A percentile compares a stretch with the other conserved stretches of the same genome.
These are phyloP conservation scores for Helarctos malayanus DNA, from an alignment of 2,797 vertebrate species.

Conservation along the genomic window DNA sequence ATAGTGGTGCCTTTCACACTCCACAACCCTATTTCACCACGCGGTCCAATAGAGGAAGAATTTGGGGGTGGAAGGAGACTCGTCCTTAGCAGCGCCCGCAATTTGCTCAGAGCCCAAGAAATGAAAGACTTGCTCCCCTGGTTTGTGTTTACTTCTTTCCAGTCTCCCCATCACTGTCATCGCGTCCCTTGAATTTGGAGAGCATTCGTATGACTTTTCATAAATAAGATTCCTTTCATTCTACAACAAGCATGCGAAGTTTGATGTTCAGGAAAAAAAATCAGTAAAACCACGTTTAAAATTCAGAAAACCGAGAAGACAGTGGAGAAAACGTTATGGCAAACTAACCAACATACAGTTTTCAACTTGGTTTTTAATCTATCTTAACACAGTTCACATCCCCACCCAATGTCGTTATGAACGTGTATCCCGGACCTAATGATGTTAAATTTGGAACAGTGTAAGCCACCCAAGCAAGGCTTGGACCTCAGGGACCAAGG, in stretches of 20 bases:
- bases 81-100: background rate
- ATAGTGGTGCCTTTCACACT: too few relatives aligned
- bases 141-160: background rate
- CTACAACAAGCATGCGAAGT: background rate
- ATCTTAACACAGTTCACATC: background rate
- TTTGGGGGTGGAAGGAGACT: background rate
- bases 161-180: background rate
- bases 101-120: background rate
- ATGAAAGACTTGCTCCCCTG: background rate
- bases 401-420: background rate
- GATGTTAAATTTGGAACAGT: background rate
- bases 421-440: background rate
- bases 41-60: background rate
- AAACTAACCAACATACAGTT: background rate
- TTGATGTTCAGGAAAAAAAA: background rate
- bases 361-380: background rate
- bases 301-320: background rate
- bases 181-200: background rate
- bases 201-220: background rate
- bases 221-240: background rate
- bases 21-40: accelerated
- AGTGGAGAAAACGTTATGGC: background rate
- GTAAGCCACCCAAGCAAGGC: background rate
- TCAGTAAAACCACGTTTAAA: background rate
- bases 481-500: background rate